phyloP scores from a whole-genome alignment of 2,797 vertebrate genomes.

The Nothura maculosa region DNA sequence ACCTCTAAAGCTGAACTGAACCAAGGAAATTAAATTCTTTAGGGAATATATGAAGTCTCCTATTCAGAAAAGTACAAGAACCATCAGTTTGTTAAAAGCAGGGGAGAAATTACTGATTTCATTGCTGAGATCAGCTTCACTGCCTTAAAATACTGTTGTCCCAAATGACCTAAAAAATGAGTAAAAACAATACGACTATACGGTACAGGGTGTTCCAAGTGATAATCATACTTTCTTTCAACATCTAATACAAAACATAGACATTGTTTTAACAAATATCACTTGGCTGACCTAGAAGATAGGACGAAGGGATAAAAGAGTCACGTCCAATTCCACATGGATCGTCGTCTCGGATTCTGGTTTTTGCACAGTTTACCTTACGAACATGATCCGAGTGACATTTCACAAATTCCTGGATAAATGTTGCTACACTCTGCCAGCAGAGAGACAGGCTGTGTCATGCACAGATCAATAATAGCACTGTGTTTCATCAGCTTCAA shows the following conservation, averaged over 20 bases:
- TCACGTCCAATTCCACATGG: slow-evolving; percentile 82
- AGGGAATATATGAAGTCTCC: slow-evolving; percentile 10
- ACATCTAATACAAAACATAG: slow-evolving; percentile 76
- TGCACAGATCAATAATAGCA: slow-evolving; percentile 86
- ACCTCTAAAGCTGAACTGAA: neutral
- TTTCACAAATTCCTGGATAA: slow-evolving; percentile 92
- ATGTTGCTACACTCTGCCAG: slow-evolving; percentile 87
- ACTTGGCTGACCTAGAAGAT: slow-evolving; percentile 77
- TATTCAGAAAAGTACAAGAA: neutral
- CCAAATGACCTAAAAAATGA: slow-evolving; percentile 46
- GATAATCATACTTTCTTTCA: slow-evolving; percentile 69
- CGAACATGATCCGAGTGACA: slow-evolving; percentile 89
- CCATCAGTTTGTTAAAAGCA: slow-evolving; percentile 20
- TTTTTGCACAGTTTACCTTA: slow-evolving; percentile 85
- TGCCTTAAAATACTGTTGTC: slow-evolving; percentile 48
- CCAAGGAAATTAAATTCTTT: slow-evolving; percentile 4
- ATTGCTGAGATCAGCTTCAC: slow-evolving; percentile 31
- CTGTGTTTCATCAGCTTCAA: slow-evolving; percentile 85
- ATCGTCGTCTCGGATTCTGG: slow-evolving; percentile 78
- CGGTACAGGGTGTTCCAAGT: slow-evolving; percentile 46
- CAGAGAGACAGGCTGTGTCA: slow-evolving; percentile 84
- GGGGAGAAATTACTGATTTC: slow-evolving; percentile 18
- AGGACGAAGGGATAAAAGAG: slow-evolving; percentile 76
- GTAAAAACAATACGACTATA: slow-evolving; percentile 50
- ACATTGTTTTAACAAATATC: slow-evolving; percentile 79